Evolutionary conservation across 1,140 invertebrate genomes (phyloP), one percentile per base, ranked within the genome.

Genomic region (Potamilus streckersoni): DNA sequence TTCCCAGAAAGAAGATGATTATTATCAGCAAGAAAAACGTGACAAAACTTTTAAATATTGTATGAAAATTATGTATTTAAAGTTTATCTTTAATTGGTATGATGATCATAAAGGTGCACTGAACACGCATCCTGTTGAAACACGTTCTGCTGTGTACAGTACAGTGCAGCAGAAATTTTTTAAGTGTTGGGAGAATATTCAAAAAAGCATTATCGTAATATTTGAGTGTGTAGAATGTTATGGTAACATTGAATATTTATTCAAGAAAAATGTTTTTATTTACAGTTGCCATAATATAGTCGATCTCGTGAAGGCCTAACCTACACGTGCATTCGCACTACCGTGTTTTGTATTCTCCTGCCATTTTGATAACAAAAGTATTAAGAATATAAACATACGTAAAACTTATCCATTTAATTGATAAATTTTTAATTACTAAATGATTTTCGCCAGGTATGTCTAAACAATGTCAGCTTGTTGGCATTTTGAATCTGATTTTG

Each of bases 1-100:
- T 49, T 49, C 6, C 38, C 38, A 49, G 11, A 49, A 49, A 8
- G 38, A 75, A 63, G 17, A 81, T 81, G 80, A 73, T 72, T 74
- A 74, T 83, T 69, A 71, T 83, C 59, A 85, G 84, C 76, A 83
- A 82, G 71, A 82, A 77, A 67, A 81, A 69, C 20, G 77, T 79
- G n/a, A 27, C 79, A 49, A 60, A 70, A 49, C 73, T 83, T 57
- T 62, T 83, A n/a, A 85, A 85, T 75, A 80, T 83, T 72, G 84
- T 85, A 82, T 80, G 80, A 76, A 57, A 16, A 17, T 57, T 31
- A 6, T 20, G 11, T 16, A 55, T 68, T 38, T 20, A n/a, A 23
- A 23, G 60, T 12, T n/a, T 4, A 63, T 57, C 59, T n/a, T 17
- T 1, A 38, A n/a, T 31, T 56, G 2, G 57, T 20, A 15, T 63